Base-by-base conservation (phyloP, 2,797 vertebrate species). In the Lepus oiostolus region DNA sequence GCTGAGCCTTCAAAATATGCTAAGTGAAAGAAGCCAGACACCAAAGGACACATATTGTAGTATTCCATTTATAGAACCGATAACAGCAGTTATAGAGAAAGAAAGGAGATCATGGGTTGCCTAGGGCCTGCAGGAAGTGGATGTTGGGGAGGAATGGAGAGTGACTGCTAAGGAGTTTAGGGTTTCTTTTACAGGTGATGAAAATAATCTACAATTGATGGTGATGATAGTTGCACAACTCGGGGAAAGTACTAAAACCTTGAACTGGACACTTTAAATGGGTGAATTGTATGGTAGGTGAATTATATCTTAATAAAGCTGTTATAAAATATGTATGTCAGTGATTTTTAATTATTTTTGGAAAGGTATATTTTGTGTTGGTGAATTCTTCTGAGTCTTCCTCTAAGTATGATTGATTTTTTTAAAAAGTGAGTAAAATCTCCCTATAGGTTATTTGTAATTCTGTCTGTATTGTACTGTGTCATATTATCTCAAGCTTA, bases 301-400 rank as follows among this genome's bases (percentile, higher is more conserved):
- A 74, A 91, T 81, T 71, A 42, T 65, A 88, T 60, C 13, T 88
- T 52, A 79, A 60, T 74, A 83, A 93, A 90, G 13, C 28, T 72
- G 19, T 71, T 63, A 70, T 35, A 76, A 70, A 76, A 68, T 83
- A 52, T 65, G 5, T 75, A 28, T 79, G 71, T 47, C 22, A 54
- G 35, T 60, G 16, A 42, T 68, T 47, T 3, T 72, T 93, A 76
- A 47, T 84, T 68, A 84, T 76, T 62, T 85, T 91, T 94, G 72
- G 24, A 94, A 67, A 88, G 12, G 35, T 75, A 21, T 52, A 74
- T 70, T 95, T 91, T 74, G 54, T 72, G 63, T 94, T 76, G n/a
- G 70, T 63, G 50, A 82, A 30, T 77, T 96, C 52, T 93, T 93
- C 77, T 77, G 16, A 77, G 72, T 71, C 63, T 88, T 88, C 14